phyloP scores from a whole-genome alignment of 2,888 invertebrate species.

The Drosophila austrosaltans region DNA sequence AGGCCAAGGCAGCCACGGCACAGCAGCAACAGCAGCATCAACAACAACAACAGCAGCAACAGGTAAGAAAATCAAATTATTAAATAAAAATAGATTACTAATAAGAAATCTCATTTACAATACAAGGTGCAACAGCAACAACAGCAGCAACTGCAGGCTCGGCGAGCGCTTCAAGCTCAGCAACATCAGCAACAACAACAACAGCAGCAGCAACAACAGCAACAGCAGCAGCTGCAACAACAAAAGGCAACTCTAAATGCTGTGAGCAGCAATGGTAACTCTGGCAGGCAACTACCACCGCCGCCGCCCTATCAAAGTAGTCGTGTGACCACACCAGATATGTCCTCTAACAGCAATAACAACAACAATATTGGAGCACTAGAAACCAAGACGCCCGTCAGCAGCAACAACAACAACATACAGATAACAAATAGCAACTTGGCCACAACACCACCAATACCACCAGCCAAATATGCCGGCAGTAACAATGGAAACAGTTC shows the following conservation, averaged over 20 bases:
- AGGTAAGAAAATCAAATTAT: slow-evolving; percentile 6
- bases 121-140: slow-evolving; percentile 48
- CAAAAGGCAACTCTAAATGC: slow-evolving; percentile 43
- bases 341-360: slow-evolving; percentile 57
- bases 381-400: slow-evolving; percentile 28
- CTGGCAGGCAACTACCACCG: slow-evolving; percentile 85
- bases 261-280: slow-evolving; percentile 60
- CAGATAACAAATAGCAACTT: slow-evolving; percentile 83
- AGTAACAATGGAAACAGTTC: slow-evolving; percentile 61
- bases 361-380: slow-evolving; percentile 44
- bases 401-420: slow-evolving; percentile 72
- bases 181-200: slow-evolving; percentile 48
- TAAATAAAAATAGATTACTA: background rate
- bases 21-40: slow-evolving; percentile 79
- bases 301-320: slow-evolving; percentile 25
- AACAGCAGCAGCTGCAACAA: slow-evolving; percentile 38
- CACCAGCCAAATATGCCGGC: slow-evolving; percentile 82
- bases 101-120: background rate
- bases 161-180: slow-evolving; percentile 57
- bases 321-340: slow-evolving; percentile 60
- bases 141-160: slow-evolving; percentile 64
- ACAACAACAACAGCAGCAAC: slow-evolving; percentile 71
- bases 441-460: slow-evolving; percentile 85
- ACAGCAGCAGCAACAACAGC: slow-evolving; percentile 33
- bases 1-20: slow-evolving; percentile 85